Base-by-base conservation (phyloP, 2,888 invertebrate species). In the Escarpia spicata region DNA sequence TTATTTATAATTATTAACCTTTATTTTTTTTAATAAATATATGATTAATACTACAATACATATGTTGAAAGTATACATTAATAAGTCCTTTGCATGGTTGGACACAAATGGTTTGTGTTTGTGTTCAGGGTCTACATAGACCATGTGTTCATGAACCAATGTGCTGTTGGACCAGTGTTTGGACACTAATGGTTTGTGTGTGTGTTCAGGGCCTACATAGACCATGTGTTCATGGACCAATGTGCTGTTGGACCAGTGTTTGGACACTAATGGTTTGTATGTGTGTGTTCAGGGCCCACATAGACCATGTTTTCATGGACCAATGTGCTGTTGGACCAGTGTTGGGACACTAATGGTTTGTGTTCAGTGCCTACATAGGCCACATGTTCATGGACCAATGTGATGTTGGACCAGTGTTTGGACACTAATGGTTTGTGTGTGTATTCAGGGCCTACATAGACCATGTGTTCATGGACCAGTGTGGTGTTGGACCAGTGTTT, bases 351-450 rank as follows among this genome's bases (percentile, higher is more conserved):
- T 26, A 75, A 26, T 26, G 75, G 19, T 60, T 12, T 60, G 60
- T 60, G 12, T 60, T 15, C 60, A 60, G 60, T 8, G 60, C 60
- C 60, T 60, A 60, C 15, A 60, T 60, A 15, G 92, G 93, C 15
- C 96, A 96, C 94, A 44, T 94, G 12, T 52, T 93, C 31, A 93
- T 92, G 44, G 95, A 95, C 90, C 93, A 95, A 91, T 95, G 95
- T 90, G 92, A 93, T 8, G 60, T 95, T 43, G 94, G 94, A 12
- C 93, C 94, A 43, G 92, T 95, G 26, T 93, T 95, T 37, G 52
- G 3, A 52, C 52, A 52, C 52, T 52, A 52, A 52, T 3, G 52
- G 12, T 52, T 12, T 52, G 12, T 52, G 52, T 52, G 52, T 52
- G 52, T n/a, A n/a, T 37, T 37, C 52, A 52, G 52, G 52, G 52